Percentiles rank a stretch among this genome's conserved stretches.
Evolutionary conservation across 2,888 invertebrate genomes (phyloP).

Genomic region (Druceiella hillmani): DNA sequence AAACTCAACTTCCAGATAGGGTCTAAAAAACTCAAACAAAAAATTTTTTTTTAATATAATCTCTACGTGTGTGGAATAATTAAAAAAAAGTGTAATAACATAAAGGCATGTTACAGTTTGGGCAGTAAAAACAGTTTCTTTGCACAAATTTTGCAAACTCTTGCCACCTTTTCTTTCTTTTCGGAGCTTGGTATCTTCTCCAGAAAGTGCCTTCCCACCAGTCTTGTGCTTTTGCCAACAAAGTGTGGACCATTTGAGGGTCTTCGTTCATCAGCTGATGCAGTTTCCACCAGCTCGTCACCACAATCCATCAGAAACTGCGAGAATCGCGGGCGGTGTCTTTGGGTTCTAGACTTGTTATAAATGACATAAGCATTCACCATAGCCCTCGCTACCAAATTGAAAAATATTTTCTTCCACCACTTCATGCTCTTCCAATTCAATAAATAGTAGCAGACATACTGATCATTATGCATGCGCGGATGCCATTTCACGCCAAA

Average conservation of each 20-base stretch:
- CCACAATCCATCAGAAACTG: slow-evolving; percentile 3
- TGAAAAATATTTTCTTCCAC: slow-evolving; percentile 23
- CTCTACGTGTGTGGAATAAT: slow-evolving; percentile 11
- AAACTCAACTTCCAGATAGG: too few species aligned
- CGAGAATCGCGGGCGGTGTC: background rate
- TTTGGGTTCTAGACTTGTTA: slow-evolving; percentile 3
- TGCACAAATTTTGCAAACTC: slow-evolving; percentile 15
- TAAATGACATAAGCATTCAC: slow-evolving; percentile 17
- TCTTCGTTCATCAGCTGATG: slow-evolving; percentile 2
- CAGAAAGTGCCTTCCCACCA: background rate
- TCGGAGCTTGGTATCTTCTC: slow-evolving; percentile 12
- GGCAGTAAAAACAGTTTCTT: slow-evolving; percentile 13
- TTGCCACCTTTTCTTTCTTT: slow-evolving; percentile 12
- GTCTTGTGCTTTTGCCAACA: background rate
- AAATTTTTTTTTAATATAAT: slow-evolving; percentile 10
- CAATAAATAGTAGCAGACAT: slow-evolving; percentile 16
- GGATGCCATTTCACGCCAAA: too few species aligned
- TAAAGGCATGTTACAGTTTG: slow-evolving; percentile 12
- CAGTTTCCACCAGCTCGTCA: slow-evolving; percentile 3
- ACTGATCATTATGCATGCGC: slow-evolving; percentile 19
- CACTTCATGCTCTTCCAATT: slow-evolving; percentile 17
- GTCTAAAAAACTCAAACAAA: too few species aligned
- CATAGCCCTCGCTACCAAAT: slow-evolving; percentile 19
- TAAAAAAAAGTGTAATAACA: slow-evolving; percentile 11
- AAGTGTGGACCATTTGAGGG: background rate